Evolutionary conservation across 2,113 vertebrate species (phyloP), one percentile per base, ranked within the genome.

Genomic region (Puntigrus tetrazona): DNA sequence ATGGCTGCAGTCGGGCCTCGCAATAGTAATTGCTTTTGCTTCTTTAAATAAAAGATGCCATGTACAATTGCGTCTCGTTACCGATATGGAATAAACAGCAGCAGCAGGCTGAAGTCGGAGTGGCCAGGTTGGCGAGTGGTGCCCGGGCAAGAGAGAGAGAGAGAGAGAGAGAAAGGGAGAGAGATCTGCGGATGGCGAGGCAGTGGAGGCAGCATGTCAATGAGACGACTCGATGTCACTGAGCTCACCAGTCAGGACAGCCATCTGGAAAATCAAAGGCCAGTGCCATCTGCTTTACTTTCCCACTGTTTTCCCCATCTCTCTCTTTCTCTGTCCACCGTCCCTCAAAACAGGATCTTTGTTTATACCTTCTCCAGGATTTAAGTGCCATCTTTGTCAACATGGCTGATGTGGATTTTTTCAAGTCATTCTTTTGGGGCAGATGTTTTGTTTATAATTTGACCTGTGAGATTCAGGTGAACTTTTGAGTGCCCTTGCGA

Each of bases 241-340:
- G 91, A 91, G 92, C 93, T 87, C 85, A 93, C 92, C 92, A 93
- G 91, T 93, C 92, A 94, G 92, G 93, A 94, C 92, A 93, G 93
- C 94, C 94, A 94, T 95, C 94, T 94, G 94, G 93, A 95, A 93
- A 94, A 94, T 94, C 92, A 94, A 95, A 93, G 92, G 92, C 91
- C 94, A 92, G 88, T 83, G 91, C 94, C 94, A 95, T 94, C 94
- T 95, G 93, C 82, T 90, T 87, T 83, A 75, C 79, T 90, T 88
- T 87, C 85, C 82, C 77, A 86, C 83, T 86, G 93, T 92, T 88
- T 90, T 91, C 93, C 93, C 93, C 92, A 91, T 91, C 91, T 91
- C 78, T 63, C 27, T 3, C n/a, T 81, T 78, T 81, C 61, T 88
- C 91, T 61, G 55, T 65, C 85, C 43, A 65, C 74, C 41, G 11